Base-by-base conservation (phyloP, 2,113 vertebrate species). In the Collichthys lucidus region DNA sequence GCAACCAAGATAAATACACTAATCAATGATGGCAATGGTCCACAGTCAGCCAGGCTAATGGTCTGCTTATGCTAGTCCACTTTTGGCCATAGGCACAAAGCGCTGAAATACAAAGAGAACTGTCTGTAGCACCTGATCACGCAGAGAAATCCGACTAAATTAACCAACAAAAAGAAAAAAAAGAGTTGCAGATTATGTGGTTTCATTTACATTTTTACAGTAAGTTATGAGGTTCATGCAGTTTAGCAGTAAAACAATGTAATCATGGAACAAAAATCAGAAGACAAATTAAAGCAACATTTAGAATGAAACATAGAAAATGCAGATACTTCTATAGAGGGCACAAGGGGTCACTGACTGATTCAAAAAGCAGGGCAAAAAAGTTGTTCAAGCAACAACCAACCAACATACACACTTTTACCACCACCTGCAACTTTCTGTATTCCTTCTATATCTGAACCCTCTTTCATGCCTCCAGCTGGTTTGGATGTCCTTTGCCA, bases 1-100 rank as follows among this genome's bases (percentile, higher is more conserved):
- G 46, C 56, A 31, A 71, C 82, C 86, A 86, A 78, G 22, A 77
- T 14, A 87, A 79, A 85, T 52, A 85, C 40, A 42, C 70, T 10
- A 19, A 77, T 71, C 44, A 72, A 50, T 74, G 49, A 60, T 74
- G 68, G 67, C 64, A 56, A 2, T 20, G 53, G 52, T 79, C 74
- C 77, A 81, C 59, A 10, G 6, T 79, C 53, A 72, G 65, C 73
- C 3, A 2, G 46, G 52, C 65, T 77, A 74, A 88, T 79, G 44
- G 35, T 81, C 60, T 63, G 46, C 42, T 80, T 59, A 49, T 53
- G 52, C 46, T 56, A n/a, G 15, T 31, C n/a, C 59, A 46, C 40
- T 56, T 80, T 71, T 68, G 49, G 55, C 60, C 26, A 16, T 22
- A 14, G 74, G 40, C 62, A 73, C 26, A 11, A 14, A 53, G 31